Evolutionary conservation across 2,797 vertebrate genomes (phyloP).

Genomic region (Spinus olivaceus): DNA sequence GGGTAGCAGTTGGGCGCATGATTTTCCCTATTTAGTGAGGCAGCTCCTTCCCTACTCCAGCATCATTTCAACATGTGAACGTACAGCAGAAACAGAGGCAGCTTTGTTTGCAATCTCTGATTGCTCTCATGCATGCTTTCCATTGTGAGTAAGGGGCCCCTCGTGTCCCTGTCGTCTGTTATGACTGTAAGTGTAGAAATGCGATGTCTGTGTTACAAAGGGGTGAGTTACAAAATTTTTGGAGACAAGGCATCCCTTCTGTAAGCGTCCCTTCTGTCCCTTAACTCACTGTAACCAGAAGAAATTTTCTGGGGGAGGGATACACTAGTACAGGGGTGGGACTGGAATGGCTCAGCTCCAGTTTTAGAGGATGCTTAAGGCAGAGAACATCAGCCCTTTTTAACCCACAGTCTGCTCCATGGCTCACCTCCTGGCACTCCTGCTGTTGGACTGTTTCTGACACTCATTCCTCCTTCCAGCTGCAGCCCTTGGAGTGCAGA

Average conservation of each 20-base stretch:
- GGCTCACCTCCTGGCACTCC: background rate
- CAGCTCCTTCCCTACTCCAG: background rate
- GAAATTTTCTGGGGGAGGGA: background rate
- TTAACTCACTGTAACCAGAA: background rate
- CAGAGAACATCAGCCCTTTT: background rate
- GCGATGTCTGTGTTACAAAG: background rate
- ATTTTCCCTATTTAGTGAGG: background rate
- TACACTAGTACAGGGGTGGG: rapidly evolving
- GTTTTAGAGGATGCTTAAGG: background rate
- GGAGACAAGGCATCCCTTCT: background rate
- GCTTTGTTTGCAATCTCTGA: background rate
- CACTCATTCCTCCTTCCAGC: background rate
- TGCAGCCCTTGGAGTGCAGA: background rate
- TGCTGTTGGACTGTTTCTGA: background rate
- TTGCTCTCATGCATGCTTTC: background rate
- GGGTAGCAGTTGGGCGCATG: background rate
- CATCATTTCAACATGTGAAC: background rate
- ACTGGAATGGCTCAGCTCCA: background rate
- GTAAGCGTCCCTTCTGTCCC: background rate
- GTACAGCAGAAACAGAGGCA: background rate
- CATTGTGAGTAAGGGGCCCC: background rate
- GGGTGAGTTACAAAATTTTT: background rate
- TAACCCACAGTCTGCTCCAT: background rate
- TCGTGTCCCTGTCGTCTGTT: background rate
- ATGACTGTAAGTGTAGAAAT: background rate